These are phyloP conservation scores for Dryadula phaetusa DNA, from an alignment of 2,888 invertebrate genomes.

Conservation along the genomic window DNA sequence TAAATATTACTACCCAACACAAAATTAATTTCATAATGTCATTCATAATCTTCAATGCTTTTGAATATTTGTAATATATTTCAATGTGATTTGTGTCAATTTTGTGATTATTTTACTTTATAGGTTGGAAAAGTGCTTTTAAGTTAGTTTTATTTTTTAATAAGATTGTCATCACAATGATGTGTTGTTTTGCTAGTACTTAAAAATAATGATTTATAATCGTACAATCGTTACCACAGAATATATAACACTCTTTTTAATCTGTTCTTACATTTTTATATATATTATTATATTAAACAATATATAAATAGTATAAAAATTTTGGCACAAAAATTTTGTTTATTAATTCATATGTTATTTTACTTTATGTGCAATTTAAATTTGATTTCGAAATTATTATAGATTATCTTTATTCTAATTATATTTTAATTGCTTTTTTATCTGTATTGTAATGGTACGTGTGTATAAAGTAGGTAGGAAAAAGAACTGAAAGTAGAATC, in stretches of 20 bases:
- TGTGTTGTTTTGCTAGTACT: slow-evolving; percentile 26
- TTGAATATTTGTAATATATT: slow-evolving; percentile 33
- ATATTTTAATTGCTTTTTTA: slow-evolving; percentile 14
- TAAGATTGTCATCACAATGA: slow-evolving; percentile 40
- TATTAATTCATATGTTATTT: not conserved
- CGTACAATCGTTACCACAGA: slow-evolving; percentile 40
- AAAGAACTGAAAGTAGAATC: slow-evolving; percentile 73
- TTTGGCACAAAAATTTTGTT: slow-evolving; percentile 19
- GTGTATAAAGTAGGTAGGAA: slow-evolving; percentile 67
- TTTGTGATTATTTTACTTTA: slow-evolving; percentile 43
- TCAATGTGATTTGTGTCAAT: slow-evolving; percentile 35
- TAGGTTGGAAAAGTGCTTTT: slow-evolving; percentile 36
- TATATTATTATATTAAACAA: not conserved
- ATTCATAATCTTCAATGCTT: slow-evolving; percentile 18
- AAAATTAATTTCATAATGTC: not conserved
- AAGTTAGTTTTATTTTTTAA: slow-evolving; percentile 26
- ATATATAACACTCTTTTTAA: not conserved
- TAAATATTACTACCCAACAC: not conserved
- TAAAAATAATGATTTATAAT: slow-evolving; percentile 14
- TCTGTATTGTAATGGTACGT: slow-evolving; percentile 38
- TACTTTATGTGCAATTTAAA: slow-evolving; percentile 14
- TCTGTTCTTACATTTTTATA: not conserved
- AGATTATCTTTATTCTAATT: slow-evolving; percentile 24
- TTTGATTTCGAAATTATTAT: slow-evolving; percentile 15
- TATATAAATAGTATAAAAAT: not conserved